Conservation (phyloP, 2,113 vertebrate genomes). For the Dipodomys spectabilis region DNA sequence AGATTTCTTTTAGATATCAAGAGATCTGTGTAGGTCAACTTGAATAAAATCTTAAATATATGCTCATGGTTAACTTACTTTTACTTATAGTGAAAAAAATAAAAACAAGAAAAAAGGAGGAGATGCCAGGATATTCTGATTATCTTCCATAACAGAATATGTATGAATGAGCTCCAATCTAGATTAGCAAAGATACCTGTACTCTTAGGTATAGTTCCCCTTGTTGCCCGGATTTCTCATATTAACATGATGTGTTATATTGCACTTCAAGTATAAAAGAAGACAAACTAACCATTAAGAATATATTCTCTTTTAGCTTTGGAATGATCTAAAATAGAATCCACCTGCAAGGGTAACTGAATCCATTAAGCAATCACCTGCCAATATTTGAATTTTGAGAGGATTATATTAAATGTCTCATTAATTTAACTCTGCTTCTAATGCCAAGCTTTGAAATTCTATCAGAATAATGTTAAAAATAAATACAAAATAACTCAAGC, state of each 20-base stretch:
- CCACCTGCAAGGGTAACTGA: conserved; percentile 76
- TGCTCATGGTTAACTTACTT: not conserved
- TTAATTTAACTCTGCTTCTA: conserved; percentile 70
- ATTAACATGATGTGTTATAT: not conserved
- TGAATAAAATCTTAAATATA: not conserved
- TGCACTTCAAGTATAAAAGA: conserved; percentile 43
- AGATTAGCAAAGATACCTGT: not conserved
- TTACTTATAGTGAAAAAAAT: conserved; percentile 7
- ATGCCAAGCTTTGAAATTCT: conserved; percentile 64
- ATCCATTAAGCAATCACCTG: conserved; percentile 80
- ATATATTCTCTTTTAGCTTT: conserved; percentile 60
- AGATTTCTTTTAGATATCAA: not conserved
- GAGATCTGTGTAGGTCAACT: not conserved
- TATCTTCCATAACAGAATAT: not conserved
- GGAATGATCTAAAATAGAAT: conserved; percentile 76
- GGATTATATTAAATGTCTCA: conserved; percentile 75
- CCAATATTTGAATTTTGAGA: conserved; percentile 81
- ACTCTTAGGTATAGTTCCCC: not conserved
- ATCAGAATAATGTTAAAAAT: conserved; percentile 31
- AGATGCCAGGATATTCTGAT: not conserved
- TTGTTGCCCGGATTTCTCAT: not conserved
- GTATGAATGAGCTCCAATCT: not conserved
- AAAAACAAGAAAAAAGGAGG: not conserved
- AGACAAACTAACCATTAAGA: conserved; percentile 53
- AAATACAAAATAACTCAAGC: conserved; percentile 49